Evolutionary conservation across 1,140 invertebrate species (phyloP).

Genomic region (Aleiodes sp.): DNA sequence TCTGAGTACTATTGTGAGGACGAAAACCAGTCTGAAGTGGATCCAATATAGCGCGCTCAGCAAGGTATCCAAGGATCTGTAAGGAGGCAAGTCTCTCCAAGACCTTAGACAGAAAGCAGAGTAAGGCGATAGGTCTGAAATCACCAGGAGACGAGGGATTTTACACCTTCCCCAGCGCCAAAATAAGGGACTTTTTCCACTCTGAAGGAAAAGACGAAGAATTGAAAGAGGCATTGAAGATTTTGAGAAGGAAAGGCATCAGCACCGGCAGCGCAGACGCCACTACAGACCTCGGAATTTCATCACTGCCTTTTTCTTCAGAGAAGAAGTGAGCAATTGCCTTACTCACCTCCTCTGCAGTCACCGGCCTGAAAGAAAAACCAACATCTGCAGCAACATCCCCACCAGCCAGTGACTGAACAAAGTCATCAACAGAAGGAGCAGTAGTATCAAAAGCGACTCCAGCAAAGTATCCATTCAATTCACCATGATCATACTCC

Average conservation of each 20-base stretch:
- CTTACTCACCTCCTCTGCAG: background rate
- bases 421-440: background rate
- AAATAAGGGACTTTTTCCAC: background rate
- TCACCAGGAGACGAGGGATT: background rate
- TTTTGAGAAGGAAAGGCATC: background rate
- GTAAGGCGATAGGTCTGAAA: background rate
- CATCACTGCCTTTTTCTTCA: background rate
- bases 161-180: background rate
- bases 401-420: background rate
- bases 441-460: background rate
- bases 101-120: background rate
- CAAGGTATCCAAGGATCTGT: background rate
- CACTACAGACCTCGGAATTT: background rate
- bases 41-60: background rate
- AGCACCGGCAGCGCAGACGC: background rate
- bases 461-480: background rate
- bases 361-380: too few relatives aligned
- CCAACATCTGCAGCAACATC: background rate
- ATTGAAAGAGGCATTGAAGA: background rate
- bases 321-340: background rate
- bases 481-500: background rate
- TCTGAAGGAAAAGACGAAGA: background rate
- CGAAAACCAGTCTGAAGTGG: too few relatives aligned
- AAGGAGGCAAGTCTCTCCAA: background rate
- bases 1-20: background rate